These are phyloP conservation scores for Aphelinus atriplicis DNA, from an alignment of 1,140 invertebrate genomes.

Conservation along the genomic window DNA sequence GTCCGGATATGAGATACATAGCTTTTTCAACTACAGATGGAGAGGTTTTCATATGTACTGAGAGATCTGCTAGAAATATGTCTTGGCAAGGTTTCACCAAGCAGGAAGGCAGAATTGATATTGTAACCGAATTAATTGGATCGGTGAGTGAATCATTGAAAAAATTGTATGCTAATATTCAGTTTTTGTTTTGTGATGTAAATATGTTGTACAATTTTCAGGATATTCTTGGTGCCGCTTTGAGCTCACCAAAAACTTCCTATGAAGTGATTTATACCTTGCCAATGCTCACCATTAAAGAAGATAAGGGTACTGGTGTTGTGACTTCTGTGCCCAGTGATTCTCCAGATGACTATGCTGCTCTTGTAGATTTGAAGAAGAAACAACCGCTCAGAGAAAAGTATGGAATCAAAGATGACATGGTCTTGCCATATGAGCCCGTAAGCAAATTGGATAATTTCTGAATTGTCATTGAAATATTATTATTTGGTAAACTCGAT, in stretches of 20 bases:
- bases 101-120: conserved; percentile 81
- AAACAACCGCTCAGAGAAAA: conserved; percentile 94
- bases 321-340: conserved; percentile 99
- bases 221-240: conserved; percentile 80
- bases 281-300: conserved; percentile 98
- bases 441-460: conserved; percentile 61
- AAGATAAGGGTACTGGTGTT: conserved; percentile 97
- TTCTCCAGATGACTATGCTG: conserved; percentile 98
- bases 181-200: conserved; percentile 5
- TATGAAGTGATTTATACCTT: conserved; percentile 90
- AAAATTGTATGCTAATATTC: conserved; percentile 20
- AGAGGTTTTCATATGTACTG: conserved; percentile 87
- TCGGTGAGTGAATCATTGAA: conserved; percentile 62
- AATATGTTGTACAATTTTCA: conserved; percentile 44
- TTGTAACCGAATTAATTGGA: conserved; percentile 78
- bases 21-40: conserved; percentile 78
- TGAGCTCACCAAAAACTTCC: conserved; percentile 85
- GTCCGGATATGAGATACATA: conserved; percentile 94
- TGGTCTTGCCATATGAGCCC: conserved; percentile 88
- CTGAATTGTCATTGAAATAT: conserved; percentile 1
- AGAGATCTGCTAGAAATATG: conserved; percentile 93
- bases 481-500: conserved; percentile 7
- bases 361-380: conserved; percentile 94
- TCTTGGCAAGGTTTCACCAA: conserved; percentile 92
- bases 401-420: conserved; percentile 91